Conservation (phyloP, 2,113 vertebrate genomes). For the Zapornia atra region DNA sequence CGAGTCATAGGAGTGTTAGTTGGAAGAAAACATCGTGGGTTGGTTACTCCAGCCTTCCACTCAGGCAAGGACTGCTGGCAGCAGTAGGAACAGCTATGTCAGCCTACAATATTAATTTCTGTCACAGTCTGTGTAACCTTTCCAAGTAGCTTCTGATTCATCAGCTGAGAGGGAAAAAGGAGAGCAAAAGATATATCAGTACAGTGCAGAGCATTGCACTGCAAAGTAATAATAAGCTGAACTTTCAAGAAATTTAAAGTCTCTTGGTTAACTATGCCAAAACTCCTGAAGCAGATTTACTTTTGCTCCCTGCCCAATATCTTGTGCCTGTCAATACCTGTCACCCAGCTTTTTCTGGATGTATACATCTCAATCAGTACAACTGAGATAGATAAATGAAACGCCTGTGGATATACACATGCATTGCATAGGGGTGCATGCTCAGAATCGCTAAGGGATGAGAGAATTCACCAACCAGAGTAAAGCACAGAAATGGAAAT, state of each 20-base stretch:
- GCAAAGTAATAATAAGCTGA: background rate
- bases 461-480: background rate
- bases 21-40: background rate
- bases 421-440: background rate
- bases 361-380: background rate
- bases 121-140: background rate
- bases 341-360: background rate
- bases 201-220: background rate
- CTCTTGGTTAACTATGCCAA: background rate
- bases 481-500: background rate
- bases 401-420: conserved; percentile 30
- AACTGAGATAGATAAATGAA: conserved; percentile 41
- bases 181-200: background rate
- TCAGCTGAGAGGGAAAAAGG: background rate
- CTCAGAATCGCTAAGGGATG: conserved; percentile 10
- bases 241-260: background rate
- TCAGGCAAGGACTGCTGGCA: background rate
- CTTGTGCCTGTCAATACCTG: conserved; percentile 29
- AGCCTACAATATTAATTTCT: background rate
- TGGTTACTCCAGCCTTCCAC: background rate
- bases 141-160: background rate
- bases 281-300: conserved; percentile 20
- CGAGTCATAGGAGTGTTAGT: background rate
- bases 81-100: background rate
- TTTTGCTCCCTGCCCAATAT: background rate